Evolutionary conservation across 2,888 invertebrate genomes (phyloP), one percentile per base, ranked within the genome.

Genomic region (Netelia fuscicornis): DNA sequence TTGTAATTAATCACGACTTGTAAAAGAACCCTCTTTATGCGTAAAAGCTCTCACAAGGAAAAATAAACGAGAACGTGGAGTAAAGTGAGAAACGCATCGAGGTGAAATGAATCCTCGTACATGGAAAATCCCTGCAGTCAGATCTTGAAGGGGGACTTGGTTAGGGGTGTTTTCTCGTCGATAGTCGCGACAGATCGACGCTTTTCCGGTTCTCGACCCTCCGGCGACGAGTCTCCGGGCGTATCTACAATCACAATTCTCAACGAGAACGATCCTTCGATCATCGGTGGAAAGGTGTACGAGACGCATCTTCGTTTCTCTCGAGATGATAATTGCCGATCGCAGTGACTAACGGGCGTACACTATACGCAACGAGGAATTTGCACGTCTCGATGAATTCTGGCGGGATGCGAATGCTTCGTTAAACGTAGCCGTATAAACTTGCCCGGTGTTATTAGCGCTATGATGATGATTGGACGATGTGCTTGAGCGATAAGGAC

Each of bases 181-280:
- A 60, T 64, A n/a, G 62, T 71, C 54, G 48, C 37, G 71, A 72
- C 65, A 37, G 44, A 77, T 82, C 44, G 52, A 77, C 70, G 30
- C 9, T 23, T 23, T 52, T 71, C 71, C 58, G 77, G 65, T n/a
- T 60, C 71, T 67, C 58, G 64, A 65, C 58, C 42, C 67, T 60
- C 23, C 48, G 17, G 48, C 30, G 64, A 65, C 37, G 48, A n/a
- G 23, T 71, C 64, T 56, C 30, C 52, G 37, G 37, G 8, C 68
- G 30, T 64, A 54, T 10, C 30, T 52, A 42, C 25, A 11, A 52
- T 67, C 42, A 44, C 62, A 70, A 42, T 64, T 44, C 30, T 37
- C 42, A 30, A 17, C 30, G 52, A 58, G 20, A 20, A 30, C 2
- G 42, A 20, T 13, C 10, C 23, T 58, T 60, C 5, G 23, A 13